These are phyloP conservation scores for Pitta sordida DNA, from an alignment of 2,113 vertebrate genomes.

Conservation along the genomic window DNA sequence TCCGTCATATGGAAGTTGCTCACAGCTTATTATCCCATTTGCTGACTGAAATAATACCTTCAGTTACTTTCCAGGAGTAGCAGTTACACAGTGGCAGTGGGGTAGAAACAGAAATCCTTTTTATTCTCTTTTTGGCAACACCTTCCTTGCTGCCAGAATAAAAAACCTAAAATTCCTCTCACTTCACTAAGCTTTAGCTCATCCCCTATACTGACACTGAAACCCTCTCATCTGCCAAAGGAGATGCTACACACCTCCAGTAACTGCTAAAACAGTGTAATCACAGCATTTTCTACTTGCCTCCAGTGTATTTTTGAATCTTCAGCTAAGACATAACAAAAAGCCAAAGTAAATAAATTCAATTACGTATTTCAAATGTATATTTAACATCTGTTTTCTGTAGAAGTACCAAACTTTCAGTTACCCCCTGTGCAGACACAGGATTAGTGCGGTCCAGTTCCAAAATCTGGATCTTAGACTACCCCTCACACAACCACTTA, in stretches of 20 bases:
- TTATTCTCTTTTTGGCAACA: neutral
- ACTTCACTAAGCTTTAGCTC: neutral
- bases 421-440: neutral
- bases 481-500: neutral
- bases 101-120: neutral
- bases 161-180: neutral
- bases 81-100: neutral
- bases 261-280: neutral
- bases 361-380: neutral
- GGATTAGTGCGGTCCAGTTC: neutral
- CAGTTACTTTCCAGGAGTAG: neutral
- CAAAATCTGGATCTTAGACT: neutral
- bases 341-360: neutral
- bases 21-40: neutral
- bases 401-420: neutral
- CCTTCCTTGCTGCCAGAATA: neutral
- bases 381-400: neutral
- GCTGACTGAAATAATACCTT: neutral
- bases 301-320: neutral
- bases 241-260: fast-evolving
- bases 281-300: neutral
- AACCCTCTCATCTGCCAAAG: neutral
- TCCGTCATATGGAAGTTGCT: neutral
- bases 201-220: neutral
- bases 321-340: neutral